phyloP scores from a whole-genome alignment of 2,888 invertebrate species.

The Alitta virens region DNA sequence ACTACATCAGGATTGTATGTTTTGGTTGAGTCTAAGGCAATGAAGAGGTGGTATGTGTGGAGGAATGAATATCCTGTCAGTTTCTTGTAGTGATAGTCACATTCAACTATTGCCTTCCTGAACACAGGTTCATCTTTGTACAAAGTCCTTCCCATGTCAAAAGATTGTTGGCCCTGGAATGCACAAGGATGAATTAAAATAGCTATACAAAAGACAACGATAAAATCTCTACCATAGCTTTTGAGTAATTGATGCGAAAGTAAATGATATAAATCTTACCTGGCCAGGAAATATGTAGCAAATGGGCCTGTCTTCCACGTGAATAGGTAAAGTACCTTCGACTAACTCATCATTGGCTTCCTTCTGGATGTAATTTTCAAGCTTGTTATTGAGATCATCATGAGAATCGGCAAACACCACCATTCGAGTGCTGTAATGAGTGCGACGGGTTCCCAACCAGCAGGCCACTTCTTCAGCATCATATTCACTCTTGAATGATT shows the following conservation, averaged over 20 bases:
- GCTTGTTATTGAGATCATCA: slow-evolving; percentile 9
- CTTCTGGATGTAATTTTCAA: slow-evolving; percentile 9
- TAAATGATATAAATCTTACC: too few relatives aligned
- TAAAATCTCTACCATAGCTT: too few relatives aligned
- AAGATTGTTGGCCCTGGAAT: slow-evolving; percentile 23
- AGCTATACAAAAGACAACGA: neutral
- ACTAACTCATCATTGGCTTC: slow-evolving; percentile 11
- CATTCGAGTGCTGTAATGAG: slow-evolving; percentile 17
- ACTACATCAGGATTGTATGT: neutral
- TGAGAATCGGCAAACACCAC: slow-evolving; percentile 18
- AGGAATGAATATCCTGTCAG: slow-evolving; percentile 21
- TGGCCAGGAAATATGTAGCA: slow-evolving; percentile 26
- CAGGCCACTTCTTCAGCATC: slow-evolving; percentile 20
- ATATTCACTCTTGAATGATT: slow-evolving; percentile 6
- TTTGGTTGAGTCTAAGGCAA: neutral
- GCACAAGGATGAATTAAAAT: too few relatives aligned
- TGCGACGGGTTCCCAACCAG: slow-evolving; percentile 15
- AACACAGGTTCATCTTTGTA: slow-evolving; percentile 22
- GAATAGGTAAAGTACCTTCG: slow-evolving; percentile 2
- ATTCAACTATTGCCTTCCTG: slow-evolving; percentile 12
- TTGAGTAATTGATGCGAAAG: too few relatives aligned
- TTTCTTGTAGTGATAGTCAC: slow-evolving; percentile 16
- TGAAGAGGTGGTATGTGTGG: slow-evolving; percentile 13
- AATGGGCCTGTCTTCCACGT: slow-evolving; percentile 7
- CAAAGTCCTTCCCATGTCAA: slow-evolving; percentile 22